A percentile compares a stretch with the other conserved stretches of the same genome.
phyloP scores from a whole-genome alignment of 64 coral and sea anemone species.

The Porites lutea region DNA sequence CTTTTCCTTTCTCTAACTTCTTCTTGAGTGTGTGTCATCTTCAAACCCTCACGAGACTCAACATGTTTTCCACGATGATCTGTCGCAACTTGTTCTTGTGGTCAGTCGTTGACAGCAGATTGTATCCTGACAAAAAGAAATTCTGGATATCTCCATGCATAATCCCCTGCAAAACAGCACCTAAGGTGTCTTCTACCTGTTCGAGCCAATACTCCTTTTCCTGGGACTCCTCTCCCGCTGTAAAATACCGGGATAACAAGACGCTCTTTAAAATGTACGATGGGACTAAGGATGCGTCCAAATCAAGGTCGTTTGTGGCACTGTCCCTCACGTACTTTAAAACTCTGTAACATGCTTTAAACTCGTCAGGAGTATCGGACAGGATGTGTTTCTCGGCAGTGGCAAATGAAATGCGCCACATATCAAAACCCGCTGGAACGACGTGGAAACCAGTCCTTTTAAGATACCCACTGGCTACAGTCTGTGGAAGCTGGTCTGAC shows the following conservation, averaged over 20 bases:
- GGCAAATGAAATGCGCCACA: not conserved
- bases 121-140: not conserved
- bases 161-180: not conserved
- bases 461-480: not conserved
- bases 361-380: not conserved
- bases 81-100: not conserved
- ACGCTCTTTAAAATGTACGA: not conserved
- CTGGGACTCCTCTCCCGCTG: not conserved
- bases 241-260: not conserved
- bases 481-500: not conserved
- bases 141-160: not conserved
- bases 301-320: not conserved
- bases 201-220: not conserved
- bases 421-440: constrained; percentile 12
- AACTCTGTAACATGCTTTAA: constrained; percentile 25
- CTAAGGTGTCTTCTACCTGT: not conserved
- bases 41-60: not conserved
- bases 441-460: not conserved
- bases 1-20: not conserved
- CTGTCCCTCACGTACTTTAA: not conserved
- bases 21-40: not conserved
- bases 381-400: not conserved
- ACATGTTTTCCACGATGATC: not conserved
- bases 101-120: not conserved
- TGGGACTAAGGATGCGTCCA: not conserved